phyloP scores from a whole-genome alignment of 2,888 invertebrate species.

The Myopa tessellatipennis region DNA sequence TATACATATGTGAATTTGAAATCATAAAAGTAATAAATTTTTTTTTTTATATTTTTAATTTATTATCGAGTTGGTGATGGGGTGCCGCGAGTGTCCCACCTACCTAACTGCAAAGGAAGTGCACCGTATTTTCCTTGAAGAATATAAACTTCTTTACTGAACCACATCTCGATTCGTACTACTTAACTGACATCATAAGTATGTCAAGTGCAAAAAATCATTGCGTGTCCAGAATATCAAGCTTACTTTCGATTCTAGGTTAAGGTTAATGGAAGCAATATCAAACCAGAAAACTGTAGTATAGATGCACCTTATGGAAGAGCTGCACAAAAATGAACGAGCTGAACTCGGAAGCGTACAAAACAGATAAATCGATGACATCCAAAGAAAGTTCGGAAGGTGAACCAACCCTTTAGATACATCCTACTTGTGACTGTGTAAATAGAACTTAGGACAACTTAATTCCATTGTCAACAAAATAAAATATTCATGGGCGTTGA shows the following conservation, averaged over 20 bases:
- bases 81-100: too few species aligned
- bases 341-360: background rate
- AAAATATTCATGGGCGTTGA: conserved; percentile 11
- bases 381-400: conserved; percentile 8
- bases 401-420: too few species aligned
- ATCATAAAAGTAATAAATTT: too few species aligned
- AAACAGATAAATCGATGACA: background rate
- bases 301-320: background rate
- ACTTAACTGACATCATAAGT: background rate
- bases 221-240: background rate
- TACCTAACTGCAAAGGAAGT: too few species aligned
- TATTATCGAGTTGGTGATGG: too few species aligned
- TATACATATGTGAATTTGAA: too few species aligned
- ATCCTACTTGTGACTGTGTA: background rate
- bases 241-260: background rate
- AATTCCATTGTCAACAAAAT: conserved; percentile 21
- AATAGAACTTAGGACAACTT: conserved; percentile 26
- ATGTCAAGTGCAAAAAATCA: conserved; percentile 8
- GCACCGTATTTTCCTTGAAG: too few species aligned
- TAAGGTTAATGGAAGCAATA: conserved; percentile 20
- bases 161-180: background rate
- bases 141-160: too few species aligned
- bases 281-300: background rate
- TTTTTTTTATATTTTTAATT: too few species aligned
- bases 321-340: background rate